phyloP scores from a whole-genome alignment of 1,140 invertebrate species.

The Scaptomyza pallida region DNA sequence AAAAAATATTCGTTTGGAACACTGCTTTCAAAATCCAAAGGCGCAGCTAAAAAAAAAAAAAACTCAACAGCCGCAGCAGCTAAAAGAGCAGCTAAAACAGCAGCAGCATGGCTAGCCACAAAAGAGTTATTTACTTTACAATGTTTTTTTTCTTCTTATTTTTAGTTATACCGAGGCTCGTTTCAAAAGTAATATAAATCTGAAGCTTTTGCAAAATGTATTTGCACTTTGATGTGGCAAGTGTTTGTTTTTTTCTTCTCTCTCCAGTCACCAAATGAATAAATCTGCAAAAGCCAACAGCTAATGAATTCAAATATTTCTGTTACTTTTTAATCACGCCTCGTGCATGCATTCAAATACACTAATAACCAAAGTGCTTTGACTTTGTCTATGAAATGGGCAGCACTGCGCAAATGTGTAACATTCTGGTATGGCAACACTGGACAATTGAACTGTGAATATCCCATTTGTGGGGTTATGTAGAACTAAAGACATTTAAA shows the following conservation, averaged over 20 bases:
- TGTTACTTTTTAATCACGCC: constrained; percentile 23
- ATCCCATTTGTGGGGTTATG: no score
- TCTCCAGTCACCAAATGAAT: not conserved
- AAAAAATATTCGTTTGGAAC: constrained; percentile 74
- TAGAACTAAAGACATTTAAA: no score
- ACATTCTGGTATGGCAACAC: not conserved
- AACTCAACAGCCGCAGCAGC: constrained; percentile 36
- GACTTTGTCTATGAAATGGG: not conserved
- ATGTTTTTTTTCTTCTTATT: constrained; percentile 31
- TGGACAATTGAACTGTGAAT: not conserved
- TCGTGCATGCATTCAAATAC: constrained; percentile 27
- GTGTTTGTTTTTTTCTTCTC: no score
- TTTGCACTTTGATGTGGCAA: constrained; percentile 14
- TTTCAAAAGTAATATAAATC: constrained; percentile 33
- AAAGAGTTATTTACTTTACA: constrained; percentile 53
- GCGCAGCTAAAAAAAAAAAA: constrained; percentile 68
- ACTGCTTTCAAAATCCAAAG: constrained; percentile 78
- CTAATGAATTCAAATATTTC: not conserved
- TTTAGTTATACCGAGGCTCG: constrained; percentile 30
- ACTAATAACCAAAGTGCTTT: constrained; percentile 1
- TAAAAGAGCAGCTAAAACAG: constrained; percentile 35
- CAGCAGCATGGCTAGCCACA: constrained; percentile 30
- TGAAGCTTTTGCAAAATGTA: not conserved
- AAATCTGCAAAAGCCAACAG: not conserved
- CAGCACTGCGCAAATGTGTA: not conserved